Conservation (phyloP, 2,888 invertebrate species). For the Agriopis marginaria region DNA sequence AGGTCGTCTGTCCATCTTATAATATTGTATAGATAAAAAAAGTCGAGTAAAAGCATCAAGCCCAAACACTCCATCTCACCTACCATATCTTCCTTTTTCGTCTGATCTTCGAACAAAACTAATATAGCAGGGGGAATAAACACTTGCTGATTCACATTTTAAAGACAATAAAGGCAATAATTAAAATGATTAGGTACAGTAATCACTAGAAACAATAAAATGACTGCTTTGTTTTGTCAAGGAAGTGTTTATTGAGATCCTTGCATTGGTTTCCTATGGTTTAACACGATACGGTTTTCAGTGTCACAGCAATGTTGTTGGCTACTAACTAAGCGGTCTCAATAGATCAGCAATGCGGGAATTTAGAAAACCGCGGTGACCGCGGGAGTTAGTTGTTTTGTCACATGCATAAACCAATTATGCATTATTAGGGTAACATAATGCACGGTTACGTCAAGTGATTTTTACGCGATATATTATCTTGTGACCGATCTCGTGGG, state of each 20-base stretch:
- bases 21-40: too few species aligned
- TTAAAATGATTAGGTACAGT: constrained; percentile 4
- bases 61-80: too few species aligned
- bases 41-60: too few species aligned
- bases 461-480: constrained; percentile 31
- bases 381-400: not conserved
- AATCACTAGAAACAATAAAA: constrained; percentile 33
- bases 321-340: too few species aligned
- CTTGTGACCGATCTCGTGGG: constrained; percentile 72
- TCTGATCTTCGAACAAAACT: too few species aligned
- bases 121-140: too few species aligned
- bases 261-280: constrained; percentile 27
- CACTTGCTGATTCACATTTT: too few species aligned
- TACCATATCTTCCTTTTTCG: too few species aligned
- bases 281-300: constrained; percentile 21
- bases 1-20: too few species aligned
- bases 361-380: not conserved
- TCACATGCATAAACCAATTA: constrained; percentile 22
- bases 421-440: constrained; percentile 47
- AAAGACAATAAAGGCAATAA: not conserved
- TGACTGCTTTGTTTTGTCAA: constrained; percentile 20
- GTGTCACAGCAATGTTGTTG: not conserved
- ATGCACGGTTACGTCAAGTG: constrained; percentile 42
- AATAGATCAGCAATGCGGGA: not conserved
- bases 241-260: constrained; percentile 35